Conservation (phyloP, 2,113 vertebrate species). For the Ptilonorhynchus violaceus region DNA sequence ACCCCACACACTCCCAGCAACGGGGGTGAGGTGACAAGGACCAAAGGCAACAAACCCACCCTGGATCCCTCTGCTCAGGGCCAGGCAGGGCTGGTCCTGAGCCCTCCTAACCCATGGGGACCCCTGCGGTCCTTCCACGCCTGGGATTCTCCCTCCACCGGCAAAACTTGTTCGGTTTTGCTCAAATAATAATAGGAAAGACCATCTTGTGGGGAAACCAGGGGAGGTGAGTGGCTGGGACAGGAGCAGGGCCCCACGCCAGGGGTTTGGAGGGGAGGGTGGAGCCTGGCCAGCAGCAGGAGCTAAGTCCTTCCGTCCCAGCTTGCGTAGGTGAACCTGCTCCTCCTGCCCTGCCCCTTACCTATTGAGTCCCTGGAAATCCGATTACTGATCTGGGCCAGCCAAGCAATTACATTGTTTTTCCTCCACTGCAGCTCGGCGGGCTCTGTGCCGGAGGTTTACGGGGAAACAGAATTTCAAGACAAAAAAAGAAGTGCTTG, state of each 20-base stretch:
- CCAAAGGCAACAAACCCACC: background rate
- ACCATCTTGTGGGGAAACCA: background rate
- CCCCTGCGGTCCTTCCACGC: fast-evolving
- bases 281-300: background rate
- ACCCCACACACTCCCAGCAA: background rate
- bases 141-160: background rate
- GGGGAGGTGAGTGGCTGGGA: background rate
- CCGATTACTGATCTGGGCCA: conserved; percentile 58
- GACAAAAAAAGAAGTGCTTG: background rate
- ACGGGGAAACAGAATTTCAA: background rate
- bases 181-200: background rate
- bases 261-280: background rate
- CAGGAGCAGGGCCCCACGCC: background rate
- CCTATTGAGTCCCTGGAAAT: conserved; percentile 48
- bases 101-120: background rate
- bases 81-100: background rate
- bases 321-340: background rate
- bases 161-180: background rate
- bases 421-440: background rate
- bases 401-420: conserved; percentile 54
- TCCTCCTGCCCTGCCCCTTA: conserved; percentile 48
- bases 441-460: background rate
- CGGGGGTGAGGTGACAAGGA: background rate
- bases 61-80: too few species aligned
- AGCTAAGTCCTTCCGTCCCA: background rate